phyloP scores from a whole-genome alignment of 2,797 vertebrate genomes.

The Vespertilio murinus region DNA sequence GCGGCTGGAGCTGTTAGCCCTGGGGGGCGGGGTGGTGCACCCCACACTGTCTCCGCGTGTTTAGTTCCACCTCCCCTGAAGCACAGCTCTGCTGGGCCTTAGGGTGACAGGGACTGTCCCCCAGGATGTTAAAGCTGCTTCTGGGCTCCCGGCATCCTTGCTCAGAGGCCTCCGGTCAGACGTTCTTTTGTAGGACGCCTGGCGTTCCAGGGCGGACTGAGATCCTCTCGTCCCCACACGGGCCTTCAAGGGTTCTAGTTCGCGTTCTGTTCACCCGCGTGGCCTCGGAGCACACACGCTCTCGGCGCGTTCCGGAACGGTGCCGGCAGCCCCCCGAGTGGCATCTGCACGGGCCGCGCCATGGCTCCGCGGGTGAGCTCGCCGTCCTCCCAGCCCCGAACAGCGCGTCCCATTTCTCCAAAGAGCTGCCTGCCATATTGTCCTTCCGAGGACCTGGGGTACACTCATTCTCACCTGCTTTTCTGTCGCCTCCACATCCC shows the following conservation, averaged over 20 bases:
- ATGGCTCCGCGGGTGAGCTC: too few relatives aligned
- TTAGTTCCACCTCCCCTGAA: too few relatives aligned
- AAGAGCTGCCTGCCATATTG: neutral
- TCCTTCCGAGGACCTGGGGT: accelerated
- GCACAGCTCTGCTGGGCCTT: neutral
- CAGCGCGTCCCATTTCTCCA: too few relatives aligned
- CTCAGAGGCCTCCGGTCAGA: neutral
- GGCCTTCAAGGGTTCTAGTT: neutral
- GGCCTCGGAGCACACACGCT: neutral
- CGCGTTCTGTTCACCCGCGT: neutral
- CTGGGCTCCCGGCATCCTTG: neutral
- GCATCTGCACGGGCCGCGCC: too few relatives aligned
- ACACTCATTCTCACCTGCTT: accelerated
- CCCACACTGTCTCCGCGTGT: neutral
- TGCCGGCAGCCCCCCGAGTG: too few relatives aligned
- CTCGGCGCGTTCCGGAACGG: neutral
- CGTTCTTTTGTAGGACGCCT: neutral
- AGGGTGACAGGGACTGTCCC: too few relatives aligned
- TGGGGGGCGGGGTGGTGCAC: too few relatives aligned
- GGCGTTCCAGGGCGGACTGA: neutral
- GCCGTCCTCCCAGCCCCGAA: too few relatives aligned
- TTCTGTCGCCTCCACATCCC: neutral
- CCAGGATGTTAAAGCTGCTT: neutral
- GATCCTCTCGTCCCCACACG: too few relatives aligned
- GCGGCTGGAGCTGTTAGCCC: neutral